These are phyloP conservation scores for Rallus crepitans DNA, from an alignment of 2,797 vertebrate genomes.

Conservation along the genomic window DNA sequence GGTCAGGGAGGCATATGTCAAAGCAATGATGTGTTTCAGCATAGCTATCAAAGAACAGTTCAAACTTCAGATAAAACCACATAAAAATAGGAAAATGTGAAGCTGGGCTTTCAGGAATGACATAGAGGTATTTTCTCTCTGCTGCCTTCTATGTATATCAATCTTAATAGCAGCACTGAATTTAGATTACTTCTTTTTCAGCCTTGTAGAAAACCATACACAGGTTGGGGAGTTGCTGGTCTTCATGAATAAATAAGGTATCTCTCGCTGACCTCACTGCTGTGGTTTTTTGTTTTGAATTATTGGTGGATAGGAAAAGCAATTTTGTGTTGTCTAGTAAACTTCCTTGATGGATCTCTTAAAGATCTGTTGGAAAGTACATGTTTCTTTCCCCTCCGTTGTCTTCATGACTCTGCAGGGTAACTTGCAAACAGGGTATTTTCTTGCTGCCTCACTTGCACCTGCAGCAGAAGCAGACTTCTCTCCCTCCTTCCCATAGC, in stretches of 20 bases:
- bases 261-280: background rate
- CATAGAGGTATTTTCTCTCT: background rate
- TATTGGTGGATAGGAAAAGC: background rate
- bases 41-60: background rate
- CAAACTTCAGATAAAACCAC: background rate
- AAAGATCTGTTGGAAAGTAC: background rate
- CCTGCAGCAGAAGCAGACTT: background rate
- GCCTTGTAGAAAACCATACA: background rate
- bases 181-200: background rate
- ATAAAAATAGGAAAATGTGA: background rate
- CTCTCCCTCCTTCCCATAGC: background rate
- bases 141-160: background rate
- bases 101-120: background rate
- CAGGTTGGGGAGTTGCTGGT: background rate
- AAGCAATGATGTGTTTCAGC: background rate
- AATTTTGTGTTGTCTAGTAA: background rate
- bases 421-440: background rate
- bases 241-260: background rate
- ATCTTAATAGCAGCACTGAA: background rate
- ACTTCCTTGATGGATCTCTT: background rate
- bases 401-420: background rate
- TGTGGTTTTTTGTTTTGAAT: background rate
- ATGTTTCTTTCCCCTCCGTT: background rate
- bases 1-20: background rate
- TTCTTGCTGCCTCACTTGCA: background rate